Evolutionary conservation across 2,888 invertebrate genomes (phyloP), one percentile per base, ranked within the genome.

Genomic region (Drosophila meridionalis): DNA sequence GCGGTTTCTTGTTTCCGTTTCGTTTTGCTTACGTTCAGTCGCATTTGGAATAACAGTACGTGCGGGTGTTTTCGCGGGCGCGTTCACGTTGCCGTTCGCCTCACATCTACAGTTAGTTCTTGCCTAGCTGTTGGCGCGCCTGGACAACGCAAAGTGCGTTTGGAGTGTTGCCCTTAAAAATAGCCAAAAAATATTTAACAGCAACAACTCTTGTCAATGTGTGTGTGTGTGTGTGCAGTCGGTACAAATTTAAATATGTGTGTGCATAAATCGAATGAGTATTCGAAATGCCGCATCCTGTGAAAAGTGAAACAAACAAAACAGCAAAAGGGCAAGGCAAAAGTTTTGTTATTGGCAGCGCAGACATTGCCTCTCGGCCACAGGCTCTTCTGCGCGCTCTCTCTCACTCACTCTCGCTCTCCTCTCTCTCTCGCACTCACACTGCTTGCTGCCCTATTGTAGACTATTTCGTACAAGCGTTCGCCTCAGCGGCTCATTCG

Each of bases 201-300:
- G 68, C 58, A 86, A 70, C 57, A 78, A 36, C 69, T 70, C 14
- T 52, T 40, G n/a, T 52, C 52, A 58, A 40, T 34, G 20, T 43
- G 43, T 43, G 8, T n/a, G 50, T 50, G 32, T 7, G 4, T 9
- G 50, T 50, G 30, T 58, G 36, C 34, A 56, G 53, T 34, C 45
- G 43, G 20, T 32, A 52, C 52, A 42, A 45, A 56, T 48, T 26
- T 14, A 38, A 67, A 59, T 40, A 20, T 42, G 34, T n/a, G 38
- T 69, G 43, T 61, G 40, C 45, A 14, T 32, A 38, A 43, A 40
- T 56, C 43, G 61, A 61, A 71, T 69, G 43, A 68, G 60, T 30
- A 58, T 53, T 70, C 26, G 45, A 85, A 85, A 85, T 52, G 83
- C 85, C 88, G 85, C 88, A 85, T 88, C 86, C 83, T 85, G 76